These are phyloP conservation scores for Cyclophora albipunctata DNA, from an alignment of 2,888 invertebrate genomes.

Conservation along the genomic window DNA sequence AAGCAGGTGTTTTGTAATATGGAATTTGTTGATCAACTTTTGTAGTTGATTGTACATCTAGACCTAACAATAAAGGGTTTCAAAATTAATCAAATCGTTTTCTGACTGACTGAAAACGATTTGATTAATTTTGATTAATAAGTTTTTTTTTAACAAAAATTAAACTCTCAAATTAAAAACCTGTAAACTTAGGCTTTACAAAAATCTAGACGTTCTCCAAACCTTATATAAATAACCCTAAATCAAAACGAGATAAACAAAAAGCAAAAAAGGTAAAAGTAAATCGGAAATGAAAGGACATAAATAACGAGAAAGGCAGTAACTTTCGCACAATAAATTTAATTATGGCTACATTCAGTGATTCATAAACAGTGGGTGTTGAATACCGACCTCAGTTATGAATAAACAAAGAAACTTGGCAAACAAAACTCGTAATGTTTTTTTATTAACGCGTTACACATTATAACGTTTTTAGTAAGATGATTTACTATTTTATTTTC, in stretches of 20 bases:
- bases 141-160: too few relatives aligned
- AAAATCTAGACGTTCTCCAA: too few relatives aligned
- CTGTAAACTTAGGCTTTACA: too few relatives aligned
- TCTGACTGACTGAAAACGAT: too few relatives aligned
- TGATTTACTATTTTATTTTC: not conserved
- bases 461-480: not conserved
- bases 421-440: not conserved
- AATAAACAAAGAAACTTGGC: conserved; percentile 10
- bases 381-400: conserved; percentile 14
- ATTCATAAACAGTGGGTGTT: conserved; percentile 31
- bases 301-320: conserved; percentile 48
- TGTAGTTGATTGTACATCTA: too few relatives aligned
- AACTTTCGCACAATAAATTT: conserved; percentile 54
- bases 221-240: too few relatives aligned
- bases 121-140: too few relatives aligned
- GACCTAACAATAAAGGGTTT: too few relatives aligned
- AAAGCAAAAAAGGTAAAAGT: conserved; percentile 31
- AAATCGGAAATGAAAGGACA: conserved; percentile 51
- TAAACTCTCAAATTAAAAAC: too few relatives aligned
- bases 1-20: too few relatives aligned
- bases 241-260: conserved; percentile 9
- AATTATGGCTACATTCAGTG: conserved; percentile 46
- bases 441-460: not conserved
- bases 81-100: too few relatives aligned
- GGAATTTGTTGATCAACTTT: too few relatives aligned